Evolutionary conservation across 2,113 vertebrate species (phyloP).

Genomic region (Engystomops pustulosus): DNA sequence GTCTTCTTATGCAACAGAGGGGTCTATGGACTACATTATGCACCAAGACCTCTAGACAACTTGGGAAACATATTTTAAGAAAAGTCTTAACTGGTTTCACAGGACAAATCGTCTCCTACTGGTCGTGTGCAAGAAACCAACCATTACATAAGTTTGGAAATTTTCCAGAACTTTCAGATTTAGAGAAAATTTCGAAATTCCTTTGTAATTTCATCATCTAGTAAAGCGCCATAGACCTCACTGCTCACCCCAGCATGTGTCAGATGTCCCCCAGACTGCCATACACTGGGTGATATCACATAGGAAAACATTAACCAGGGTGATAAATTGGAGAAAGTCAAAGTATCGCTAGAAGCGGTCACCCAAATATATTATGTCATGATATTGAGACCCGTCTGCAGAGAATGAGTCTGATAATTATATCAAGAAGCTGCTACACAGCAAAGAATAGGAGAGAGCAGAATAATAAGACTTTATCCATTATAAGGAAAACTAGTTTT

Average conservation of each 20-base stretch:
- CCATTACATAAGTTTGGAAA: not conserved
- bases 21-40: too few species aligned
- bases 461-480: too few species aligned
- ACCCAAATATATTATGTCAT: not conserved
- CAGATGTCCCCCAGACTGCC: not conserved
- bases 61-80: too few species aligned
- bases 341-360: not conserved
- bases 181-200: not conserved
- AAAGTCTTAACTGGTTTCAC: not conserved
- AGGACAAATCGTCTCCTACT: not conserved
- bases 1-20: too few species aligned
- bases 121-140: not conserved
- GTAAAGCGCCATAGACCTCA: not conserved
- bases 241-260: not conserved
- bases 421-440: too few species aligned
- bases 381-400: not conserved
- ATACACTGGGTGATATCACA: not conserved
- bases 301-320: not conserved
- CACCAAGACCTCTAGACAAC: too few species aligned
- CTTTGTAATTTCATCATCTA: not conserved
- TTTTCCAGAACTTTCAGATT: not conserved
- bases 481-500: too few species aligned
- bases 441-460: too few species aligned
- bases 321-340: not conserved
- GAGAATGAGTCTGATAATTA: too few species aligned